Conservation (phyloP, 2,888 invertebrate genomes). For the Empis livida region DNA sequence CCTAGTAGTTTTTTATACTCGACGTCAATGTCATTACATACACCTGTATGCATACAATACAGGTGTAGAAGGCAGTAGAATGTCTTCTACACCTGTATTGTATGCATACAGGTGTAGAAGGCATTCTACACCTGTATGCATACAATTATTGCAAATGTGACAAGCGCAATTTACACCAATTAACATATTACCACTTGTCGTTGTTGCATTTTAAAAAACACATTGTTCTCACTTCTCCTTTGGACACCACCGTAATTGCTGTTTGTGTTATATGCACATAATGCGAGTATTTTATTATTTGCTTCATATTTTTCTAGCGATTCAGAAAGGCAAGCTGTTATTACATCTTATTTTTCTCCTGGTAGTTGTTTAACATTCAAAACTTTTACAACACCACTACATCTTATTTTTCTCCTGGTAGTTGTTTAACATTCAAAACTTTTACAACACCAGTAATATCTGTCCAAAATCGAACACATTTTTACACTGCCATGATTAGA, state of each 20-base stretch:
- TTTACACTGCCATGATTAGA: conserved; percentile 10
- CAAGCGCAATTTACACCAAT: conserved; percentile 8
- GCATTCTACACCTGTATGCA: conserved; percentile 2
- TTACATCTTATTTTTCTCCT: conserved; percentile 10
- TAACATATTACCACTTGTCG: not conserved
- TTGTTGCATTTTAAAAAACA: not conserved
- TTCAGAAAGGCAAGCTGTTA: not conserved
- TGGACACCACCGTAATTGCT: conserved; percentile 7
- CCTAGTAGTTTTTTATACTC: conserved; percentile 4
- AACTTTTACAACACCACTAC: conserved; percentile 10
- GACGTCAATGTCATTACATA: conserved; percentile 1
- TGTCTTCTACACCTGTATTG: conserved; percentile 4
- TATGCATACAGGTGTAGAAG: no score
- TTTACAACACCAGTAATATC: conserved; percentile 10
- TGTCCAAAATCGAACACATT: conserved; percentile 9
- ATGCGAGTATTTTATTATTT: conserved; percentile 4
- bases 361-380: conserved; percentile 8
- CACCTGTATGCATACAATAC: conserved; percentile 3
- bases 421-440: conserved; percentile 9
- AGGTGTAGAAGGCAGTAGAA: conserved; percentile 3
- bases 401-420: conserved; percentile 10
- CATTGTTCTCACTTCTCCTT: conserved; percentile 3
- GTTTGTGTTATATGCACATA: conserved; percentile 9
- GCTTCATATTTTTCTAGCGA: conserved; percentile 1
- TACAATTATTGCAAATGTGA: conserved; percentile 6